Conservation (phyloP, 2,797 vertebrate species). For the Esox lucius region DNA sequence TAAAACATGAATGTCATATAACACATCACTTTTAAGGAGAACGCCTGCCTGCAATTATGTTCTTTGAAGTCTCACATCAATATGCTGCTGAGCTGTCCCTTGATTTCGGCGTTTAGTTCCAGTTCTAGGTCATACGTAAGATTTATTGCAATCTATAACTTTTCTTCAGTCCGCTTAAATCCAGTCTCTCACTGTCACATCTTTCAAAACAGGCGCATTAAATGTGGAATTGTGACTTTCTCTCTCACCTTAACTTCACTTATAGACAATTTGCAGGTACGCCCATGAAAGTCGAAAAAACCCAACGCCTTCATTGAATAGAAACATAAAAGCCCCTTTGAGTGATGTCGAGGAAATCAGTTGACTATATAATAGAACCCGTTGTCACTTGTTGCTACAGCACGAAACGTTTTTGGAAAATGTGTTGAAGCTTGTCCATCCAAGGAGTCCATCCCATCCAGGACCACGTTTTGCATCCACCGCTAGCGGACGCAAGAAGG, state of each 20-base stretch:
- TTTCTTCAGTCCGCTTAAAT: conserved; percentile 54
- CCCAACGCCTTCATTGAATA: conserved; percentile 52
- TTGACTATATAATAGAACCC: conserved; percentile 22
- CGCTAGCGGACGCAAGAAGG: conserved; percentile 90
- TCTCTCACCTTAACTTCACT: conserved; percentile 68
- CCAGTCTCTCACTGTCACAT: conserved; percentile 46
- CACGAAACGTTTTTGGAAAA: conserved; percentile 49
- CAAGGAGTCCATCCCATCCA: conserved; percentile 85
- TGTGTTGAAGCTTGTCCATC: conserved; percentile 66
- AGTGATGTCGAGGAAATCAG: conserved; percentile 25
- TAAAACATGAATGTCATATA: conserved; percentile 34
- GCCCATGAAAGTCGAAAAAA: conserved; percentile 62
- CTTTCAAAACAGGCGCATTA: conserved; percentile 55
- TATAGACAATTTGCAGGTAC: conserved; percentile 49
- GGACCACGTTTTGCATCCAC: conserved; percentile 85
- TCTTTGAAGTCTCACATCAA: conserved; percentile 30
- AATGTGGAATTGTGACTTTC: conserved; percentile 57
- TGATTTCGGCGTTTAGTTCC: conserved; percentile 31
- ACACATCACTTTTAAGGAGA: conserved; percentile 18
- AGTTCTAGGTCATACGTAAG: conserved; percentile 30
- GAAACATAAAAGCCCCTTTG: conserved; percentile 31
- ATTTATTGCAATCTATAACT: conserved; percentile 11
- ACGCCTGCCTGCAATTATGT: not conserved
- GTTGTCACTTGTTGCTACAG: conserved; percentile 40
- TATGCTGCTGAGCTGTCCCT: conserved; percentile 37